These are phyloP conservation scores for Leptodactylus fuscus DNA, from an alignment of 2,113 vertebrate genomes.

Conservation along the genomic window DNA sequence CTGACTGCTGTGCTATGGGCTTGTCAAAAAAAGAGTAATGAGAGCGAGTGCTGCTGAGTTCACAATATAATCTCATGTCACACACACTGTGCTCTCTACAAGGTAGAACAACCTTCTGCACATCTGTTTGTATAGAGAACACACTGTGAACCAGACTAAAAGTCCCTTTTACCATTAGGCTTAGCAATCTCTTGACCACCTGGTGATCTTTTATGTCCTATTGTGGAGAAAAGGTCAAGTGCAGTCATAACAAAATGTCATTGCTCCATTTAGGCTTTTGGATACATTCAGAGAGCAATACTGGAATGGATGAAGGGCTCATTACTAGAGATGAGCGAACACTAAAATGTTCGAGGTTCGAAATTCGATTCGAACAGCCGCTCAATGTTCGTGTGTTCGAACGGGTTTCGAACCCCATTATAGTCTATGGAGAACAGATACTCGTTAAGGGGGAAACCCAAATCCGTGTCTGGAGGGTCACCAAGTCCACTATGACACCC, in stretches of 20 bases:
- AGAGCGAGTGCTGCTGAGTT: constrained; percentile 35
- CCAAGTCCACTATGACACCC: too few species aligned
- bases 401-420: too few species aligned
- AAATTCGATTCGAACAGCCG: too few species aligned
- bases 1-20: not conserved
- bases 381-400: too few species aligned
- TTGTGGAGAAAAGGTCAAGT: constrained; percentile 23
- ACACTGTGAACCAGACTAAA: constrained; percentile 27
- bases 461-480: too few species aligned
- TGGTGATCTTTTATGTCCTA: constrained; percentile 18
- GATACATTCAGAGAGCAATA: not conserved
- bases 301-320: not conserved
- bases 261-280: not conserved
- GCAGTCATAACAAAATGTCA: constrained; percentile 35
- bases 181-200: constrained; percentile 19
- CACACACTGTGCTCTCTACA: constrained; percentile 24
- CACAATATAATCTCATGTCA: constrained; percentile 9
- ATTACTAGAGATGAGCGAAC: too few species aligned
- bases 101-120: constrained; percentile 17
- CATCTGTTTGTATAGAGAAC: constrained; percentile 31
- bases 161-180: constrained; percentile 1
- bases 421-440: too few species aligned
- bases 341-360: too few species aligned
- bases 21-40: constrained; percentile 53
- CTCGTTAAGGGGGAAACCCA: too few species aligned